Evolutionary conservation across 2,888 invertebrate species (phyloP), one percentile per base, ranked within the genome.

Genomic region (Rhagium mordax): DNA sequence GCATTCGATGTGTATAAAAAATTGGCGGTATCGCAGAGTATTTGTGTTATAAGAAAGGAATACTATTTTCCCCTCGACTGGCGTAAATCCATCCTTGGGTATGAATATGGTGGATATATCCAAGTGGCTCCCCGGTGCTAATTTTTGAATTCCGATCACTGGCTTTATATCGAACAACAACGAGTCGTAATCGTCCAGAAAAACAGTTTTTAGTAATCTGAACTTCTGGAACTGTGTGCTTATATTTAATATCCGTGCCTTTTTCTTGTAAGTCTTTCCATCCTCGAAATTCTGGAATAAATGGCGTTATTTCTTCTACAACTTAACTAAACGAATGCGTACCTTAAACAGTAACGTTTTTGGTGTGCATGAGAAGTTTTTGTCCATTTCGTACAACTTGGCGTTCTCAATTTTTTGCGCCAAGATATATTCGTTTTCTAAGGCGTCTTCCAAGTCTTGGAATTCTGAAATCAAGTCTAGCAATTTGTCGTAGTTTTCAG

Each of bases 401-500:
- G 64, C 3, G 10, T 10, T 59, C 4, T 20, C 29, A 20, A 4
- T 27, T 29, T 33, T 7, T 61, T 61, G 53, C 0, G 64, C 47
- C 3, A 41, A 20, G 24, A 81, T 67, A 51, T 79, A 72, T 48
- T 74, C 68, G 55, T 78, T 73, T 73, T 81, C 80, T 72, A 82
- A 62, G 4, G 70, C 53, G 41, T 72, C 73, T 16, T 82, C 81
- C 4, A 82, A 70, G 24, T 70, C 16, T 49, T 75, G 53, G 59
- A 81, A 82, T 29, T 79, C 71, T 65, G 74, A 71, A 2, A 80
- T 48, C 10, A 82, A 15, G 20, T 78, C 70, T 6, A 74, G 13
- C 29, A 81, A 69, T 29, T 71, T 62, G 60, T 76, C 65, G 7
- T 71, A 59, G 60, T 70, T 72, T 70, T 77, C 70, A 3, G 70